Base-by-base conservation (phyloP, 2,113 vertebrate genomes). In the Halcyon senegalensis region DNA sequence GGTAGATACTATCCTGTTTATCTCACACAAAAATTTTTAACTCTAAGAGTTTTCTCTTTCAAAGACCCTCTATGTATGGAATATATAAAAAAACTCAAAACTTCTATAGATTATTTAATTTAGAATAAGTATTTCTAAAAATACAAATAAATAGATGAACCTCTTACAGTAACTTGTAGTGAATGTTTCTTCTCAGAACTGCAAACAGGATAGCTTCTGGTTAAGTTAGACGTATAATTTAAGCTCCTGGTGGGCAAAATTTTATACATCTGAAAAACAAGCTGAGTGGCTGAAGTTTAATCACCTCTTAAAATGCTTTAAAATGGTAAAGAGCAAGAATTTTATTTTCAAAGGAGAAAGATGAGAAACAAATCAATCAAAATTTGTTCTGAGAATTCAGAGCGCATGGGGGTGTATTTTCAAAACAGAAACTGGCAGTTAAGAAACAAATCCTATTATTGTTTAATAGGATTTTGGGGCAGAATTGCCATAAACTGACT, bases 391-490 rank as follows among this genome's bases (percentile, higher is more conserved):
- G 88, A 89, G 83, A 94, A 75, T 84, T 89, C 33, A 39, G 80
- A 87, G n/a, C 43, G 75, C n/a, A 43, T 0, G 2, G 59, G 70
- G 48, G 25, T 90, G 37, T 80, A 74, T 84, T 95, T 94, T 90
- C 56, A 64, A 93, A 95, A 75, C 39, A 67, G 72, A 73, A 84
- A 60, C 44, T 78, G 80, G 33, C 60, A 90, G 43, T 43, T 2
- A 2, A 86, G 72, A 80, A 92, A 64, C 24, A 95, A 93, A 96
- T 96, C 83, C 35, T 90, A 16, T 92, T 92, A 90, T 67, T 90
- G 13, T 6, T 84, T 90, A 84, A 90, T 23, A 87, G 69, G 68
- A 81, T 89, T 87, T 96, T 67, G 7, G 18, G 9, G 39, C 30
- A 70, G 72, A 81, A 83, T 63, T 93, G 33, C 30, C 68, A 75